Conservation (phyloP, 2,888 invertebrate species). For the Ennomos quercinarius region DNA sequence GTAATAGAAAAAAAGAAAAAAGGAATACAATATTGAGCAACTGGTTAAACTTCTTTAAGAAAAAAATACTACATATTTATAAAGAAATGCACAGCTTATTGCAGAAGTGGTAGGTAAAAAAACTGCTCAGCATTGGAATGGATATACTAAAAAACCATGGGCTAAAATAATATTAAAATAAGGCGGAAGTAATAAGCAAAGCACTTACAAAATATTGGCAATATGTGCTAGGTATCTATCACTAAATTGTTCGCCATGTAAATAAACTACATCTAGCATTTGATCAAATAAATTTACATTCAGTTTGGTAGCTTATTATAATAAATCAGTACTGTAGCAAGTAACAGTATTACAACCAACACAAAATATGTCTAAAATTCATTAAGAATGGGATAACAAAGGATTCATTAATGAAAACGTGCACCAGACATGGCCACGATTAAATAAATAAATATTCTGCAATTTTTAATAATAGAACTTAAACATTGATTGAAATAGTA, state of each 20-base stretch:
- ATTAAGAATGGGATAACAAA: too few species aligned
- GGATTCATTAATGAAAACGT: too few species aligned
- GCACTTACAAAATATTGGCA: constrained; percentile 68
- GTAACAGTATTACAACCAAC: neutral
- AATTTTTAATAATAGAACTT: too few species aligned
- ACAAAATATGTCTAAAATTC: too few species aligned
- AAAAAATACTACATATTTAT: too few species aligned
- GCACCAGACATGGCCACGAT: too few species aligned
- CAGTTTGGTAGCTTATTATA: constrained; percentile 29
- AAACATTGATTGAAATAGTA: too few species aligned
- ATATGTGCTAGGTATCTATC: constrained; percentile 48
- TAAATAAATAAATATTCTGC: too few species aligned
- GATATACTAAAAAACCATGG: constrained; percentile 8
- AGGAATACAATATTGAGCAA: too few species aligned
- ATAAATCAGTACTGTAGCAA: constrained; percentile 25
- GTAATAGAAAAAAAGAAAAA: too few species aligned
- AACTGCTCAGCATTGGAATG: neutral
- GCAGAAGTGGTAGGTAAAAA: neutral
- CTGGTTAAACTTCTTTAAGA: too few species aligned
- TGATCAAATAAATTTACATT: constrained; percentile 23
- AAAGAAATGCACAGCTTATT: constrained; percentile 4
- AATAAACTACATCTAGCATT: constrained; percentile 30
- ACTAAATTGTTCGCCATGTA: constrained; percentile 44
- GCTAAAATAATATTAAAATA: constrained; percentile 11
- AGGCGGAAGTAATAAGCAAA: constrained; percentile 47